These are phyloP conservation scores for Uloborus plumipes DNA, from an alignment of 2,888 invertebrate genomes.

Conservation along the genomic window DNA sequence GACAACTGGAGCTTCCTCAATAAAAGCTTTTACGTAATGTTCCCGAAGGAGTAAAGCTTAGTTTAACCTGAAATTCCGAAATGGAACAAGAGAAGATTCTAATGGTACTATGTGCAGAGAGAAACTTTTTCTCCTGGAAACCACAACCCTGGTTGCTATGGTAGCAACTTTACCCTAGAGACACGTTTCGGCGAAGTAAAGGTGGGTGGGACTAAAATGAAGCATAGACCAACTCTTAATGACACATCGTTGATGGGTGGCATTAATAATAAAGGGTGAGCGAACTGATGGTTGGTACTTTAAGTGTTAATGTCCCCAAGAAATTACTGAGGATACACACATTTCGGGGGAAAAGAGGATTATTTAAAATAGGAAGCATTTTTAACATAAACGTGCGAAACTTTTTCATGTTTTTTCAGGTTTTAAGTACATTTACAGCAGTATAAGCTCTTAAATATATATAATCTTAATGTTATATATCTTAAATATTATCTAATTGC, in stretches of 20 bases:
- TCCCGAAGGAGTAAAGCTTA: constrained; percentile 9
- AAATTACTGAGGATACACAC: neutral
- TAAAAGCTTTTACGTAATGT: constrained; percentile 11
- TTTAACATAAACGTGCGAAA: too few species aligned
- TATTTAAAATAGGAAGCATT: too few species aligned
- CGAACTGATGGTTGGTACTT: constrained; percentile 32
- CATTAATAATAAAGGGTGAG: constrained; percentile 55
- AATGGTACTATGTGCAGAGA: neutral
- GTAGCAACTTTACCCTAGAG: constrained; percentile 25
- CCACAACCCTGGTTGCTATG: constrained; percentile 28
- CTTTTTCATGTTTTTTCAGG: too few species aligned
- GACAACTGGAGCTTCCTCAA: neutral
- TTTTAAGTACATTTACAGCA: too few species aligned
- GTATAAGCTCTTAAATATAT: too few species aligned
- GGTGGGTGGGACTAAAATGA: constrained; percentile 22
- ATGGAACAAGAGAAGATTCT: neutral
- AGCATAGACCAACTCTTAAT: constrained; percentile 42
- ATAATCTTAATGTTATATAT: too few species aligned
- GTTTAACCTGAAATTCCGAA: constrained; percentile 25
- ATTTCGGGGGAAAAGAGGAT: too few species aligned
- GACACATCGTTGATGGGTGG: constrained; percentile 25
- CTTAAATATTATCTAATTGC: too few species aligned
- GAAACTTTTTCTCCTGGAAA: neutral
- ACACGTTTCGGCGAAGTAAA: constrained; percentile 42
- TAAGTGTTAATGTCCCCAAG: constrained; percentile 8